phyloP scores from a whole-genome alignment of 2,888 invertebrate genomes.

The Ditula angustiorana region DNA sequence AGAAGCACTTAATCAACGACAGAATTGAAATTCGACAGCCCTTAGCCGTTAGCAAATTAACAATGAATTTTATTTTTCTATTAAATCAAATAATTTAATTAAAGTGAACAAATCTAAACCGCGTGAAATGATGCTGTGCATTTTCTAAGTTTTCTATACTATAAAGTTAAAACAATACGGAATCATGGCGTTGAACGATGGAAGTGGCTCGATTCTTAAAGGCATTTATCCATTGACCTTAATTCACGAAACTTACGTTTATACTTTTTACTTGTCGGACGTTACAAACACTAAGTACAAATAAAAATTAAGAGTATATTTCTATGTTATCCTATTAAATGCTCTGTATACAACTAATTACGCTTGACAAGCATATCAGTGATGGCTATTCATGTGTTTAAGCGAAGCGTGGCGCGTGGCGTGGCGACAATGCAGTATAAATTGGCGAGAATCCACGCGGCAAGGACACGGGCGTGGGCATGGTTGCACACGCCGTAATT shows the following conservation, averaged over 20 bases:
- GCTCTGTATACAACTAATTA: constrained; percentile 15
- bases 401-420: constrained; percentile 3
- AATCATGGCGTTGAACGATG: too few relatives aligned
- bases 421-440: constrained; percentile 62
- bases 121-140: neutral
- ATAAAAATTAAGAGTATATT: too few relatives aligned
- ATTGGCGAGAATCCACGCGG: constrained; percentile 66
- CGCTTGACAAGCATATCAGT: constrained; percentile 4
- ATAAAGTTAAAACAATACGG: too few relatives aligned
- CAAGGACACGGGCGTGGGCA: constrained; percentile 48
- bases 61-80: constrained; percentile 19
- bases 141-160: too few relatives aligned
- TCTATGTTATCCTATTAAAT: neutral
- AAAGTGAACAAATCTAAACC: neutral
- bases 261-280: too few relatives aligned
- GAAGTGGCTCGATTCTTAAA: too few relatives aligned
- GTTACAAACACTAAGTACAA: too few relatives aligned
- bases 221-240: too few relatives aligned
- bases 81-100: neutral
- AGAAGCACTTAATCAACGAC: constrained; percentile 29
- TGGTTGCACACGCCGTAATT: constrained; percentile 58
- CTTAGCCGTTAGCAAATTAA: constrained; percentile 17
- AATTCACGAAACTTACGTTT: too few relatives aligned
- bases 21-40: constrained; percentile 18
- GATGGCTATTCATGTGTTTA: neutral